A percentile compares a stretch with the other conserved stretches of the same genome.
These are phyloP conservation scores for Cenopis cana DNA, from an alignment of 2,888 invertebrate genomes.

Conservation along the genomic window DNA sequence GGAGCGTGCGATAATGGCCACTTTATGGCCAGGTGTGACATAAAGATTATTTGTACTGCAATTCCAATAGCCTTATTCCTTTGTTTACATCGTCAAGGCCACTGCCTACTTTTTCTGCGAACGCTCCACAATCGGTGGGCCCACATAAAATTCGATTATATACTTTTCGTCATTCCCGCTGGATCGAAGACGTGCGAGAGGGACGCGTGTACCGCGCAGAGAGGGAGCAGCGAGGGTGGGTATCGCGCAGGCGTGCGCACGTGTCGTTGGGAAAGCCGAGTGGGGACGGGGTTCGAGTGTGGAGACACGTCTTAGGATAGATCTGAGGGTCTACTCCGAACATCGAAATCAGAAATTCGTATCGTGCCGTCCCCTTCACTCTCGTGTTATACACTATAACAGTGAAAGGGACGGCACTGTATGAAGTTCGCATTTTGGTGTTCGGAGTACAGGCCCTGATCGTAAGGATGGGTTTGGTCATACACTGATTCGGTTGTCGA, in stretches of 20 bases:
- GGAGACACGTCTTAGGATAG: constrained; percentile 56
- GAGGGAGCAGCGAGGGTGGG: constrained; percentile 51
- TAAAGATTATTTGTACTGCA: too few species aligned
- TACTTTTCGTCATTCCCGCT: constrained; percentile 80
- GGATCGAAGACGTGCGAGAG: constrained; percentile 77
- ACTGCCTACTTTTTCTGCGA: constrained; percentile 56
- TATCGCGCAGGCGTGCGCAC: constrained; percentile 77
- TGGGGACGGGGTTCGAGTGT: constrained; percentile 52
- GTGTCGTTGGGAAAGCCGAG: constrained; percentile 63
- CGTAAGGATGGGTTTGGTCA: not conserved
- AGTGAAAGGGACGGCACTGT: too few species aligned
- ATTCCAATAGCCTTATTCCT: constrained; percentile 1
- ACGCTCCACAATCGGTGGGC: constrained; percentile 61
- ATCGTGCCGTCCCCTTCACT: too few species aligned
- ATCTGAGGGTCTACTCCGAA: too few species aligned
- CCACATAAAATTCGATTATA: constrained; percentile 82
- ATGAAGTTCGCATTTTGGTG: too few species aligned
- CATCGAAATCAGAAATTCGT: too few species aligned
- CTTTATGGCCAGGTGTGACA: too few species aligned
- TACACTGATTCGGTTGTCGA: too few species aligned
- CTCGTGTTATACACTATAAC: too few species aligned
- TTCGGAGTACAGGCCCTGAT: too few species aligned
- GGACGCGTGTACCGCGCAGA: constrained; percentile 61
- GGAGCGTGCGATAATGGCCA: too few species aligned
- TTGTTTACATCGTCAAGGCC: constrained; percentile 66